These are phyloP conservation scores for Fukomys damarensis DNA, from an alignment of 2,113 vertebrate species.

Conservation along the genomic window DNA sequence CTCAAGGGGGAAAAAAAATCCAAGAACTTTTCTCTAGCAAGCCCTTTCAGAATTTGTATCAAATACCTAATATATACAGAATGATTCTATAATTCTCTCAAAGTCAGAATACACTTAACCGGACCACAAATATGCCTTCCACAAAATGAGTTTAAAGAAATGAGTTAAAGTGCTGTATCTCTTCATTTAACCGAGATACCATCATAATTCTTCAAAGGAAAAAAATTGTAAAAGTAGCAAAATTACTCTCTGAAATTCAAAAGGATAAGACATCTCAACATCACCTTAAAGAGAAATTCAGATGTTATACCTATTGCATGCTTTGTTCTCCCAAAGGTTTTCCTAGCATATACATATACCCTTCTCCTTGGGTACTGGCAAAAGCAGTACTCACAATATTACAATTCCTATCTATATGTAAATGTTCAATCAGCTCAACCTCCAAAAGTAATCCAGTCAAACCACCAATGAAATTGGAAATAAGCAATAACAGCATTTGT, in stretches of 20 bases:
- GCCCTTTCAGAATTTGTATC: not conserved
- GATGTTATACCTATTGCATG: not conserved
- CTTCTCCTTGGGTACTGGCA: not conserved
- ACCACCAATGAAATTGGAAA: constrained; percentile 23
- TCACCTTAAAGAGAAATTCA: not conserved
- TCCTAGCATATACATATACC: not conserved
- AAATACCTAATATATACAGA: not conserved
- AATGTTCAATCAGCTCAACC: not conserved
- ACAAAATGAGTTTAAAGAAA: constrained; percentile 21
- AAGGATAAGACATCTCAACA: constrained; percentile 1
- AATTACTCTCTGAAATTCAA: constrained; percentile 25
- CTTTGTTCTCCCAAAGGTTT: not conserved
- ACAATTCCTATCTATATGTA: not conserved
- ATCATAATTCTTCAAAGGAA: not conserved
- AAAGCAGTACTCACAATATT: not conserved
- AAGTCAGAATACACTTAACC: not conserved
- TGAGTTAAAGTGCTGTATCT: not conserved
- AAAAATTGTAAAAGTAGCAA: not conserved
- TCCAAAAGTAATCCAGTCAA: constrained; percentile 9
- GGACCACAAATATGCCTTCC: constrained; percentile 11
- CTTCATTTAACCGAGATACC: not conserved
- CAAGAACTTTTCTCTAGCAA: not conserved
- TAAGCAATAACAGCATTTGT: constrained; percentile 9
- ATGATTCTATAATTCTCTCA: constrained; percentile 31
- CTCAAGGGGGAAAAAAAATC: not conserved